Evolutionary conservation across 2,888 invertebrate genomes (phyloP).

Genomic region (Cantharis rufa): DNA sequence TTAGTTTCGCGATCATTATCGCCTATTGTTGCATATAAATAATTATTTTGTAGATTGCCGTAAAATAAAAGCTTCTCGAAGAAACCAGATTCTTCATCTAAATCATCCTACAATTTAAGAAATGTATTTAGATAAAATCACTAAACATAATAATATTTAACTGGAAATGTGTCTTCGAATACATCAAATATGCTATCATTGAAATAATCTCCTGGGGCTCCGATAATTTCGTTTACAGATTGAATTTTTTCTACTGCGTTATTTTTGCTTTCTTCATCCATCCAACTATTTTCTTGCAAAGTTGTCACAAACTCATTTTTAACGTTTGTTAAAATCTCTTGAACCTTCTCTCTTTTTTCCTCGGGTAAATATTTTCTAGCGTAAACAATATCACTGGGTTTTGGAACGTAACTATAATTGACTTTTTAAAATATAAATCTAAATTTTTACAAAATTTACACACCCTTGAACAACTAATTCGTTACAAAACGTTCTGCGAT

Average conservation of each 20-base stretch:
- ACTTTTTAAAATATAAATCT: background rate
- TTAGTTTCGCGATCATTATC: background rate
- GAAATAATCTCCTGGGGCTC: constrained; percentile 38
- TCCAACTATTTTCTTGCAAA: constrained; percentile 33
- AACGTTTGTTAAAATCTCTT: constrained; percentile 31
- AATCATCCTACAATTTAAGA: background rate
- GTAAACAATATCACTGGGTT: background rate
- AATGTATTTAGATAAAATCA: background rate
- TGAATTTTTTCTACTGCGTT: constrained; percentile 31
- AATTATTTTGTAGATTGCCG: background rate
- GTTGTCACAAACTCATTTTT: constrained; percentile 29
- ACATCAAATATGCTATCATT: constrained; percentile 33
- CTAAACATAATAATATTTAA: background rate
- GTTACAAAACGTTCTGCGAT: background rate
- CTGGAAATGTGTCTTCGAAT: constrained; percentile 20
- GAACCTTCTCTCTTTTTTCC: constrained; percentile 18
- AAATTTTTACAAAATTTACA: background rate
- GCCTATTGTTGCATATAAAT: background rate
- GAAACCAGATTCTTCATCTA: background rate
- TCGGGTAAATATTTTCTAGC: constrained; percentile 12
- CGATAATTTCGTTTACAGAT: constrained; percentile 33
- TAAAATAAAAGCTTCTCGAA: background rate
- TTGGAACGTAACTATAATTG: background rate
- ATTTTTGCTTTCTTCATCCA: constrained; percentile 34
- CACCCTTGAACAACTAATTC: background rate